phyloP scores from a whole-genome alignment of 2,797 vertebrate genomes.

The Coluber constrictor region DNA sequence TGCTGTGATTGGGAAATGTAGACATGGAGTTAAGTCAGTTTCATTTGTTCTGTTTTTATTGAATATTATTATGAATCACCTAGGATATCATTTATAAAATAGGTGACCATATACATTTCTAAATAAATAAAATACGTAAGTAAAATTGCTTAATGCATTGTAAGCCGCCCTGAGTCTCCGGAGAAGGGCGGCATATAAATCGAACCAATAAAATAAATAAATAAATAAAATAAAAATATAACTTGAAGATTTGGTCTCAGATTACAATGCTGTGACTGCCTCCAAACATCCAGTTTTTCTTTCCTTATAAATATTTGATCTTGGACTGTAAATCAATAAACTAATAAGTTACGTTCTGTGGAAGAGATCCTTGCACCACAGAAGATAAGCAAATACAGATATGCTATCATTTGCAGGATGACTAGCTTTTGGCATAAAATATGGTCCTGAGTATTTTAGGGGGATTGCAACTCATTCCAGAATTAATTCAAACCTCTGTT shows the following conservation, averaged over 20 bases:
- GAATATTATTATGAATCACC: background rate
- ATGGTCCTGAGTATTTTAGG: background rate
- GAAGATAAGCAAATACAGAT: background rate
- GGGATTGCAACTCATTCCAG: background rate
- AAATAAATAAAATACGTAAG: background rate
- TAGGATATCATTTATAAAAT: background rate
- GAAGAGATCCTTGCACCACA: background rate
- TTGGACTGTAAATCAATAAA: background rate
- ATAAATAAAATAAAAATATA: background rate
- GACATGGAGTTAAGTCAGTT: background rate
- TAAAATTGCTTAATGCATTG: background rate
- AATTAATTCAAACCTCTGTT: background rate
- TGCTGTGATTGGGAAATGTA: background rate
- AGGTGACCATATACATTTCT: background rate
- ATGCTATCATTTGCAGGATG: background rate
- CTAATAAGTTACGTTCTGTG: background rate
- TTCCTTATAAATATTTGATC: background rate
- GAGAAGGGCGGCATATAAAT: too few species aligned
- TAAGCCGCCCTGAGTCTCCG: too few species aligned
- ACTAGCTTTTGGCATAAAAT: background rate
- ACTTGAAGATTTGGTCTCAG: background rate
- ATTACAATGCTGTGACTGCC: background rate
- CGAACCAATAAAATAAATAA: too few species aligned
- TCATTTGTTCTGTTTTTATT: background rate
- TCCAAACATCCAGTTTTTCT: background rate